Evolutionary conservation across 2,113 vertebrate genomes (phyloP), one percentile per base, ranked within the genome.

Genomic region (Origma solitaria): DNA sequence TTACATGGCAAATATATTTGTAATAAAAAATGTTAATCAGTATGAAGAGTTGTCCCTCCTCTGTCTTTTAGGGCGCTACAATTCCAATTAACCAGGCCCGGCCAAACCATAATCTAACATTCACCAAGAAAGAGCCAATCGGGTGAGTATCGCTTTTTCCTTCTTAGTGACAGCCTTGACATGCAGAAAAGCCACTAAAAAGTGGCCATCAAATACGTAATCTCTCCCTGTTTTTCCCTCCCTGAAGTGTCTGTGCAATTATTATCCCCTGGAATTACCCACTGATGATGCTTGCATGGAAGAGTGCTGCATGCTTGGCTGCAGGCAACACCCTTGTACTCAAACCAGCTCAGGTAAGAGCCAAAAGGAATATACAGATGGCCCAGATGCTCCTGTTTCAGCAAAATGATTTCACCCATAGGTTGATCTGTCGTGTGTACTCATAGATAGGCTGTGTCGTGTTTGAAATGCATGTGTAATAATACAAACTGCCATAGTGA

Each of bases 191-290:
- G 15, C 7, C 49, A 14, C 22, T 38, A 45, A 23, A 53, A 82
- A 75, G 38, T 13, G 50, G 27, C 37, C 51, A 40, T 81, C n/a
- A 88, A 40, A 54, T 77, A 44, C 50, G 7, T 76, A 40, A 85
- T 64, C 47, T 83, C 45, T 50, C 15, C 4, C 7, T 56, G 4
- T 84, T 80, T 93, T 86, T 90, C 80, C 22, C 23, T 56, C 15
- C 38, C 72, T 64, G 20, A 94, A 98, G 98, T 3, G 98, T 98
- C 69, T 98, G 98, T 53, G 98, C 98, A 75, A 98, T 98, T 45
- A 97, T 98, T 82, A 98, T 98, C 47, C 98, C 98, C 21, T 98
- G 98, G 98, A 98, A 98, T 71, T 98, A 98, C 75, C 98, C 98
- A 0, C 95, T 98, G 76, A 98, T 98, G 98, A 98, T 98, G 98